phyloP scores from a whole-genome alignment of 2,888 invertebrate species.

The Cephus pulcher region DNA sequence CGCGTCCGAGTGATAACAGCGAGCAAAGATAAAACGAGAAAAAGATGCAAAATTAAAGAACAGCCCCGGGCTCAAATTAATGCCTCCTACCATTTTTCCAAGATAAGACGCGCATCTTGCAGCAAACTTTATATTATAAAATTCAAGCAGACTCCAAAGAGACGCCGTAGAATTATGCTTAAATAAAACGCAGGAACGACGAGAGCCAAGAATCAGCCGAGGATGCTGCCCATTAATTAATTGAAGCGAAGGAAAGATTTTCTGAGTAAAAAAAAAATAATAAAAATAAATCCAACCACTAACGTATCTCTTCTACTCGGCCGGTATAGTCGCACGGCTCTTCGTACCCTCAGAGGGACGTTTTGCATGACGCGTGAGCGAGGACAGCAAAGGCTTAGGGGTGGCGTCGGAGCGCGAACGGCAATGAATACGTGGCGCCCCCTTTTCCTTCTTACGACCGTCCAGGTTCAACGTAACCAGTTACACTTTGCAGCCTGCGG shows the following conservation, averaged over 20 bases:
- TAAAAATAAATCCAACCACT: not conserved
- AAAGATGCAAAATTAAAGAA: not conserved
- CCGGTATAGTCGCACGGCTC: not conserved
- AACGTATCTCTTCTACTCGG: not conserved
- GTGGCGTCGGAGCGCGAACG: not conserved
- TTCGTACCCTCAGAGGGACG: not conserved
- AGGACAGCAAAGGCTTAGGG: not conserved
- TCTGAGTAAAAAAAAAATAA: not conserved
- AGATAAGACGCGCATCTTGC: not conserved
- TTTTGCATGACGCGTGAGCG: not conserved
- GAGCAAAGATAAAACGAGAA: not conserved
- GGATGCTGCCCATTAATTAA: not conserved
- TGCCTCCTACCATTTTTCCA: not conserved
- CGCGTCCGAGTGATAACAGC: not conserved
- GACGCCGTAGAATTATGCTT: not conserved
- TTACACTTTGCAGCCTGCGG: not conserved
- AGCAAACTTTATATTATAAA: not conserved
- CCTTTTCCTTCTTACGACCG: too few species aligned
- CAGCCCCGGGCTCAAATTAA: not conserved
- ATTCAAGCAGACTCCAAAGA: not conserved
- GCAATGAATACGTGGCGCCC: not conserved
- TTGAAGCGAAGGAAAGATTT: not conserved
- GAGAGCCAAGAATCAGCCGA: not conserved
- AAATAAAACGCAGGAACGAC: not conserved
- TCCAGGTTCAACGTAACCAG: not conserved